Percentiles rank a stretch among this genome's conserved stretches.
phyloP scores from a whole-genome alignment of 2,888 invertebrate genomes.

The Melinaea marsaeus region DNA sequence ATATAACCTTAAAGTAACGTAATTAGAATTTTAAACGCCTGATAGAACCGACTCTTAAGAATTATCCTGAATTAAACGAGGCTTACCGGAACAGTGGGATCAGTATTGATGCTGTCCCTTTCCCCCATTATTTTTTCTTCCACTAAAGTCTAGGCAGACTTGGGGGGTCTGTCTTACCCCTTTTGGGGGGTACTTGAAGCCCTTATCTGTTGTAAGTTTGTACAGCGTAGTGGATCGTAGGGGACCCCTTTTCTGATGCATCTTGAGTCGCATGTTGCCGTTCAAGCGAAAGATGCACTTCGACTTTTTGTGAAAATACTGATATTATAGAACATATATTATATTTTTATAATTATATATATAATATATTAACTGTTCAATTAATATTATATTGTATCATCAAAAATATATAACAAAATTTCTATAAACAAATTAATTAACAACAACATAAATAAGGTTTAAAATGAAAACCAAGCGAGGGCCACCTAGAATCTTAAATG shows the following conservation, averaged over 20 bases:
- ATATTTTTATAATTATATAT: too few species aligned
- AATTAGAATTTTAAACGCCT: background rate
- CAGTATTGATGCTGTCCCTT: constrained; percentile 49
- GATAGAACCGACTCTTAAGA: constrained; percentile 17
- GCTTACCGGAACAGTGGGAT: constrained; percentile 36
- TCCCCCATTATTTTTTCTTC: constrained; percentile 68
- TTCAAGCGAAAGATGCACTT: constrained; percentile 39
- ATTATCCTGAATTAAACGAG: constrained; percentile 32
- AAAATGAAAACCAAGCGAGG: background rate
- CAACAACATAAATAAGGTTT: too few species aligned
- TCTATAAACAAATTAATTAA: too few species aligned
- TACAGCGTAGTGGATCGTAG: constrained; percentile 74
- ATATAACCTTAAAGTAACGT: too few species aligned
- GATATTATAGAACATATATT: constrained; percentile 4
- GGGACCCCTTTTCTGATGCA: constrained; percentile 72
- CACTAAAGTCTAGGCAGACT: constrained; percentile 69
- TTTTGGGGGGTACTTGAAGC: constrained; percentile 74
- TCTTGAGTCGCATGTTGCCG: constrained; percentile 68
- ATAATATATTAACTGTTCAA: too few species aligned
- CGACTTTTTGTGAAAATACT: constrained; percentile 29
- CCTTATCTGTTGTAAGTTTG: constrained; percentile 77
- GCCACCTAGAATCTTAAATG: background rate
- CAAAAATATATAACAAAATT: too few species aligned
- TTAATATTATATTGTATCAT: too few species aligned
- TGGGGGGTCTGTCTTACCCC: constrained; percentile 74